Base-by-base conservation (phyloP, 2,888 invertebrate species). In the Chymomyza amoena region DNA sequence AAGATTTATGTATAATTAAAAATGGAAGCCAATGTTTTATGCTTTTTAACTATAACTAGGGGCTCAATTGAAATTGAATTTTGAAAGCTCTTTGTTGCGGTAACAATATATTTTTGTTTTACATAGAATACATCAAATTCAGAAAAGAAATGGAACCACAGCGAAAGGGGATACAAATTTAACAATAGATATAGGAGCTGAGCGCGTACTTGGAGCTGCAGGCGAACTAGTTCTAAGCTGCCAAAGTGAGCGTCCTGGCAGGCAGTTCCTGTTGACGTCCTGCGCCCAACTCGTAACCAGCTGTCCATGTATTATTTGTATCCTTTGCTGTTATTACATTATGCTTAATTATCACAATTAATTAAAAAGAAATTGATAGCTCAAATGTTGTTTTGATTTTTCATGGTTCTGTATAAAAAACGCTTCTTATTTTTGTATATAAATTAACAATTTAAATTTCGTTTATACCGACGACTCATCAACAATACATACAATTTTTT, bases 11-110 rank as follows among this genome's bases (percentile, higher is more conserved):
- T 64, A 32, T 54, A 59, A 61, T 20, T 56, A 64, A 68, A 68
- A 64, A 69, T 85, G 85, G 89, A 85, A 85, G 85, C 85, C 85
- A 85, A 88, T 86, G 60, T 56, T 61, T 64, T 60, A 66, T 70
- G 54, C 56, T 13, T 66, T 66, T 63, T 66, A 67, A 65, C 36
- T 64, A 60, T 62, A 71, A 65, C 18, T 54, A 18, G 54, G 77
- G 54, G 25, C 65, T 77, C 77, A 77, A 77, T 77, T 77, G 67
- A 78, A 78, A 78, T 78, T 78, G 70, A 78, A 78, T 78, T 78
- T 78, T 73, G 77, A 78, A 78, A 78, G 77, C 77, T 78, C 78
- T 77, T 59, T 65, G 66, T 70, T 73, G 61, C 54, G 68, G 66
- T 65, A 45, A 45, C 39, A 45, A 52, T 59, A 57, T 25, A 50